Evolutionary conservation across 2,888 invertebrate genomes (phyloP).

Genomic region (Andrena bicolor): DNA sequence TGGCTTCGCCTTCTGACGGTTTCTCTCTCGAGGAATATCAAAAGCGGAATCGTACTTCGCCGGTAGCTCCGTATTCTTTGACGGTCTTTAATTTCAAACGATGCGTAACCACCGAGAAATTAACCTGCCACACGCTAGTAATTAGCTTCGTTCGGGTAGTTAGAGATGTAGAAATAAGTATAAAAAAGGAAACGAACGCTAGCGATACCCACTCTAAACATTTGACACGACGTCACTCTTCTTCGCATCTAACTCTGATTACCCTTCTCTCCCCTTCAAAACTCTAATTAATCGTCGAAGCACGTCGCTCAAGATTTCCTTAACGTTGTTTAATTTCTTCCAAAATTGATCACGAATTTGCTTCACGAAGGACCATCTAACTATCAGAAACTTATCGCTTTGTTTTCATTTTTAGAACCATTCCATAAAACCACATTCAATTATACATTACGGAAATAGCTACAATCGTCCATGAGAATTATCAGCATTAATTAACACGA

Average conservation of each 20-base stretch:
- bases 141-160: slow-evolving; percentile 40
- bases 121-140: slow-evolving; percentile 39
- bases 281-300: background rate
- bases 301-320: background rate
- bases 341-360: background rate
- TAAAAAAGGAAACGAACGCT: slow-evolving; percentile 10
- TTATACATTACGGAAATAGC: background rate
- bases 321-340: background rate
- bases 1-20: slow-evolving; percentile 34
- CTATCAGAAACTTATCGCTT: too few relatives aligned
- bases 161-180: slow-evolving; percentile 11
- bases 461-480: background rate
- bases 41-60: slow-evolving; percentile 42
- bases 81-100: slow-evolving; percentile 54
- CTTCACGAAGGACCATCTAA: background rate
- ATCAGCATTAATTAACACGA: background rate
- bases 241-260: background rate
- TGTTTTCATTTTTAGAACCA: background rate
- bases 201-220: background rate
- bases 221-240: background rate
- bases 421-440: background rate
- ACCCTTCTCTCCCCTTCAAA: background rate
- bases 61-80: slow-evolving; percentile 39
- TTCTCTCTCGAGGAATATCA: slow-evolving; percentile 29
- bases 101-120: slow-evolving; percentile 50